phyloP scores from a whole-genome alignment of 2,113 vertebrate genomes.

The Myiopsitta monachus region DNA sequence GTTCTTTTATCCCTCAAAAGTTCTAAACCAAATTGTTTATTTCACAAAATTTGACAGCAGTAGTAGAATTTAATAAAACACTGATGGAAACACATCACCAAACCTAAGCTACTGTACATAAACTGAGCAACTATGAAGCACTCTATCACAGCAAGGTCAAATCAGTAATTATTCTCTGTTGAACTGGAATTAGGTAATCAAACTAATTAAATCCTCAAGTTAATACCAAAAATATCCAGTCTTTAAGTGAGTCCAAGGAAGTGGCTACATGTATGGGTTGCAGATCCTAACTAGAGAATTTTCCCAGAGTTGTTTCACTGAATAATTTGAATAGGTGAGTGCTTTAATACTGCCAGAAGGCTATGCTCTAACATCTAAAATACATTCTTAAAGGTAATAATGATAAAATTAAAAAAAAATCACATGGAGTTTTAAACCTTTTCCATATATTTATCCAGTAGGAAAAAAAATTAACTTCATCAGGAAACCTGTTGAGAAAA shows the following conservation, averaged over 20 bases:
- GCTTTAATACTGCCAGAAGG: background rate
- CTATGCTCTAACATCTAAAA: background rate
- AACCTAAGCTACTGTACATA: background rate
- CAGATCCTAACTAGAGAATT: background rate
- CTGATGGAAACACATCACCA: background rate
- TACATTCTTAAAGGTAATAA: background rate
- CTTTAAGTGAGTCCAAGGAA: background rate
- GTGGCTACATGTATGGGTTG: background rate
- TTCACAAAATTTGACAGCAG: background rate
- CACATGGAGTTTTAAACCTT: background rate
- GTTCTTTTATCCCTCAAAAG: background rate
- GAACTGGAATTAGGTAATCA: constrained; percentile 5
- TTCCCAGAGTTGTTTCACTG: background rate
- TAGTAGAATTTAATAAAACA: background rate
- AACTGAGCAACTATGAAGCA: background rate
- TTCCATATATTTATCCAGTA: background rate
- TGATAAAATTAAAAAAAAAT: background rate
- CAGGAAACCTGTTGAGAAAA: background rate
- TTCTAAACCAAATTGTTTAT: background rate
- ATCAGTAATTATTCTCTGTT: background rate
- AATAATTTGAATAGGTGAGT: background rate
- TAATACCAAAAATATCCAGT: background rate
- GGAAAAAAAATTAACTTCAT: background rate
- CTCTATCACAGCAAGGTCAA: background rate
- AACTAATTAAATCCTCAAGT: background rate